Conservation (phyloP, 2,113 vertebrate genomes). For the Hydrochoerus hydrochaeris region DNA sequence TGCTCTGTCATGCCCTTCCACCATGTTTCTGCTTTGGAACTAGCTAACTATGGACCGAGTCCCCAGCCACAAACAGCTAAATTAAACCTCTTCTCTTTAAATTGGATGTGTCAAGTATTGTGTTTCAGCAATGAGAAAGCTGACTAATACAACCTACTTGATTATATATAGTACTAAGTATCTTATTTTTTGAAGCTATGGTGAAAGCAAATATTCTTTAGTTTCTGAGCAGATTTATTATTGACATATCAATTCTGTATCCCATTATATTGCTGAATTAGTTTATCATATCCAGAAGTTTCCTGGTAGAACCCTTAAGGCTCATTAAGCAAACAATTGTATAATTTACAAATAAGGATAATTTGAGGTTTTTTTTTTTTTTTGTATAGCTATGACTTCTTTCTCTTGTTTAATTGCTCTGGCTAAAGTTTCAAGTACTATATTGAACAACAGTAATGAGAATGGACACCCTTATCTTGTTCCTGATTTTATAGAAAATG, state of each 20-base stretch:
- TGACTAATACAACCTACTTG: not conserved
- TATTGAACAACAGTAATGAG: not conserved
- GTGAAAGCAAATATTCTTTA: not conserved
- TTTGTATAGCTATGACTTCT: not conserved
- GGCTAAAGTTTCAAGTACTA: not conserved
- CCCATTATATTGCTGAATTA: not conserved
- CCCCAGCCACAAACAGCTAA: not conserved
- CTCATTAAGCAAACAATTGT: not conserved
- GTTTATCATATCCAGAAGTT: not conserved
- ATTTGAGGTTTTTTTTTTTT: not conserved
- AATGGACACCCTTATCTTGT: not conserved
- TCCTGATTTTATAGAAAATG: not conserved
- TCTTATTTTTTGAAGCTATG: not conserved
- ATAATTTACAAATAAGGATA: not conserved
- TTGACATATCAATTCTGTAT: not conserved
- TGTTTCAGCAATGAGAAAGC: not conserved
- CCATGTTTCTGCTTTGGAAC: not conserved
- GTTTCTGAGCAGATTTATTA: not conserved
- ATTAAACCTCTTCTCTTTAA: not conserved
- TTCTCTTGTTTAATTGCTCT: not conserved
- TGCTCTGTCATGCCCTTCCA: not conserved
- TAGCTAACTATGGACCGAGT: not conserved
- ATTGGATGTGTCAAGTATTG: not conserved
- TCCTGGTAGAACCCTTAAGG: not conserved
- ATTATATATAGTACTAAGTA: not conserved